These are phyloP conservation scores for Turnix velox DNA, from an alignment of 2,113 vertebrate species.

Conservation along the genomic window DNA sequence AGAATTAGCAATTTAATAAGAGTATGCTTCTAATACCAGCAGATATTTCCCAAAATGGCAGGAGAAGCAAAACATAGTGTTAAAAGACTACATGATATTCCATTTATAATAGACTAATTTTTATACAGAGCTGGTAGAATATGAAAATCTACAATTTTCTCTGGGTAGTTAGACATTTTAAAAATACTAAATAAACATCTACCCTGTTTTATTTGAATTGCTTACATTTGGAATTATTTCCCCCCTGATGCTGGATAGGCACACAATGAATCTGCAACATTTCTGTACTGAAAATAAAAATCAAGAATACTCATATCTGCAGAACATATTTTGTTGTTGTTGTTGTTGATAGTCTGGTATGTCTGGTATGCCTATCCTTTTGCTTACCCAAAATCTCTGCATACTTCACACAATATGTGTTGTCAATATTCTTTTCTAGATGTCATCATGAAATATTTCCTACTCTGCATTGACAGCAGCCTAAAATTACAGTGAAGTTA, in stretches of 20 bases:
- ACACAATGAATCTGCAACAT: neutral
- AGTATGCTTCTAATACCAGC: neutral
- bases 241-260: neutral
- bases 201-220: neutral
- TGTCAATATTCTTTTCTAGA: neutral
- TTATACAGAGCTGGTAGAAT: neutral
- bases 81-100: neutral
- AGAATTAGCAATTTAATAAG: neutral
- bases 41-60: neutral
- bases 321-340: neutral
- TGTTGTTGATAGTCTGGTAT: neutral
- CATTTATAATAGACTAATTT: neutral
- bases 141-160: neutral
- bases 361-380: neutral
- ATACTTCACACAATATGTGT: neutral
- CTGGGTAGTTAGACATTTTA: neutral
- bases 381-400: neutral
- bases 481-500: neutral
- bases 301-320: neutral
- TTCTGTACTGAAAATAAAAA: neutral
- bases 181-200: neutral
- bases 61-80: neutral
- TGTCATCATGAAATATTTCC: neutral
- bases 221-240: neutral
- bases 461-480: fast-evolving